Evolutionary conservation across 1,140 invertebrate genomes (phyloP).

Genomic region (Drosophila novamexicana): DNA sequence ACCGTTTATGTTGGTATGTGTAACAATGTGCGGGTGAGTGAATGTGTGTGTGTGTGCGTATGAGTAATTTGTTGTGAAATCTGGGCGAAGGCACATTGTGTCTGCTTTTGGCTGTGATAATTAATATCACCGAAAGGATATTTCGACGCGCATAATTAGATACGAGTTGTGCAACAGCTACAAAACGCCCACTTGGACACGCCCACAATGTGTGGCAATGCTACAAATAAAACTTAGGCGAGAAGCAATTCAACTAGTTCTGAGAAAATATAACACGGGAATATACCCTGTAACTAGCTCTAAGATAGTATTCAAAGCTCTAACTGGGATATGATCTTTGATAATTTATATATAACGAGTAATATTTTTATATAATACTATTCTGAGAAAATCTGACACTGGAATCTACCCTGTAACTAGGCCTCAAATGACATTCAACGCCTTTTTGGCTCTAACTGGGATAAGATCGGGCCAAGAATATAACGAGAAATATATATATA

Average conservation of each 20-base stretch:
- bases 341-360: no score
- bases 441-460: no score
- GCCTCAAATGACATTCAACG: no score
- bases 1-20: neutral
- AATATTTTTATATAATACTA: no score
- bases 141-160: conserved; percentile 58
- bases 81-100: conserved; percentile 7
- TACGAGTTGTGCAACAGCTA: conserved; percentile 21
- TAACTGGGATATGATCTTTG: no score
- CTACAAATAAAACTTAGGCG: conserved; percentile 15
- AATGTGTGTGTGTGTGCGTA: conserved; percentile 34
- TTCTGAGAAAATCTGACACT: no score
- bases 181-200: conserved; percentile 66
- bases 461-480: no score
- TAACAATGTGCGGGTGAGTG: neutral
- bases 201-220: conserved; percentile 40
- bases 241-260: neutral
- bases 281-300: neutral
- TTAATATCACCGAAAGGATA: conserved; percentile 61
- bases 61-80: conserved; percentile 48
- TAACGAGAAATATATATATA: no score
- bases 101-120: conserved; percentile 40
- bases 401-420: no score
- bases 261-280: neutral
- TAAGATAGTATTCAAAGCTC: neutral